phyloP scores from a whole-genome alignment of 2,888 invertebrate genomes.

The Anoplius nigerrimus region DNA sequence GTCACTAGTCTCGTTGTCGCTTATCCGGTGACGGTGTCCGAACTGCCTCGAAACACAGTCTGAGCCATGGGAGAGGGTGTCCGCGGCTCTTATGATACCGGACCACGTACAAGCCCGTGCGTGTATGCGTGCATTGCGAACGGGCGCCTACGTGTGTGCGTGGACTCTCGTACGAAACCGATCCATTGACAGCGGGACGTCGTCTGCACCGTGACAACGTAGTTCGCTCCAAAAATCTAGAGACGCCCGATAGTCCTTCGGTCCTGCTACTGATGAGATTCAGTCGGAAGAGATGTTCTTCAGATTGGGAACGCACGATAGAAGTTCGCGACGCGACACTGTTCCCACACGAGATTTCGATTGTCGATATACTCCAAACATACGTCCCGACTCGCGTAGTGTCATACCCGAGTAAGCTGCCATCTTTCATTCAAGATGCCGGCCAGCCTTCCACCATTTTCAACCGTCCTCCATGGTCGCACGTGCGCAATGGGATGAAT shows the following conservation, averaged over 20 bases:
- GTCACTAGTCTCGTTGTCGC: constrained; percentile 23
- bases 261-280: too few species aligned
- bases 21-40: constrained; percentile 9
- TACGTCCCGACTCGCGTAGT: constrained; percentile 27
- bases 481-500: too few species aligned
- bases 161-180: constrained; percentile 12
- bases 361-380: background rate
- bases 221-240: background rate
- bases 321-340: too few species aligned
- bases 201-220: constrained; percentile 23
- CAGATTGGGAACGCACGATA: too few species aligned
- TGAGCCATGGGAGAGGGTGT: constrained; percentile 42
- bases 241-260: background rate
- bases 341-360: too few species aligned
- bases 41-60: constrained; percentile 34
- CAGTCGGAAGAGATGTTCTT: too few species aligned
- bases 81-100: constrained; percentile 48
- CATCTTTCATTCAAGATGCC: too few species aligned
- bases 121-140: background rate
- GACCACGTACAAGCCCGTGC: constrained; percentile 1
- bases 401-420: background rate
- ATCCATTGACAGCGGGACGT: constrained; percentile 40
- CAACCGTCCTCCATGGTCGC: too few species aligned
- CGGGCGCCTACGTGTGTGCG: constrained; percentile 3
- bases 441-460: too few species aligned